Base-by-base conservation (phyloP, 2,113 vertebrate species). In the Pionites leucogaster region DNA sequence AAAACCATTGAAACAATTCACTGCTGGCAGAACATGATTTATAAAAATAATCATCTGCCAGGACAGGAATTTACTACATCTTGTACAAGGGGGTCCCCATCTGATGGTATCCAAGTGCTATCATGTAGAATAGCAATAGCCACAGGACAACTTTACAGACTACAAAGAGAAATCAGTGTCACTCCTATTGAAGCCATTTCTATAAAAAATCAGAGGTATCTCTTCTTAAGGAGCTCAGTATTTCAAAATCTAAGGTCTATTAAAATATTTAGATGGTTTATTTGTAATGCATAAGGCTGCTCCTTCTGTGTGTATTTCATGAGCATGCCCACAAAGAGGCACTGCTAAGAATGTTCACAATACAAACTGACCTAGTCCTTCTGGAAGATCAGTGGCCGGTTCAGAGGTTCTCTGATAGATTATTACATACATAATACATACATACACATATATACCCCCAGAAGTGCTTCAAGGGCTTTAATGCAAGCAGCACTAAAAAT, bases 341-440 rank as follows among this genome's bases (percentile, higher is more conserved):
- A 23, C 3, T n/a, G 39, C 71, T 84, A 35, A 42, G 41, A 44
- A 49, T 20, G 46, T 37, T 64, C 44, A 68, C 53, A 7, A 12
- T 10, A 23, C 11, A 80, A 59, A 44, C 33, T 0, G 2, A 75
- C 46, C 14, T 22, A 79, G 69, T 76, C 57, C 50, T 85, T 78
- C 59, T 92, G 87, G 82, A 18, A 86, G 57, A 78, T 63, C 47
- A 82, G 71, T 69, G 95, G 93, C 76, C 93, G 86, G 46, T 85
- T 91, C 96, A 97, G 89, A 88, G 75, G 68, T 76, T 71, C 72
- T 89, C 57, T 81, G 76, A 16, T 59, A 88, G 79, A 90, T 94
- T 69, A 96, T 65, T 80, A 9, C n/a, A n/a, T n/a, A n/a, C n/a
- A n/a, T n/a, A 53, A 55, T 11, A 71, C 31, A 63, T 12, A 81